Conservation (phyloP, 2,888 invertebrate genomes). For the Tiliacea citrago region DNA sequence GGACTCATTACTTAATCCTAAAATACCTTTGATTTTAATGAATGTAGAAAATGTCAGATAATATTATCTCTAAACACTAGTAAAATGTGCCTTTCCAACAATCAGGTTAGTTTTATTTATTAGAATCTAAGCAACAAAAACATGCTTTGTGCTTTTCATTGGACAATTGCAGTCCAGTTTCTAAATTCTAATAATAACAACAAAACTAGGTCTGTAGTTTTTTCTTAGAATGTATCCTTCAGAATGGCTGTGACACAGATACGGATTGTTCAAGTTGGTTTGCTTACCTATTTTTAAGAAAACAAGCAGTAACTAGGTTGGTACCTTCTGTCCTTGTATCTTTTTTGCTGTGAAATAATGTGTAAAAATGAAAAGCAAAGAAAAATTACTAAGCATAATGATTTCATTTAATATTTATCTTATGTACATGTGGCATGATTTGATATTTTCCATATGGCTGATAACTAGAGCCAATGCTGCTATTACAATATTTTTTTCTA, state of each 20-base stretch:
- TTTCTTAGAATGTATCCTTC: conserved; percentile 69
- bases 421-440: background rate
- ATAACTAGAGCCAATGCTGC: background rate
- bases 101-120: conserved; percentile 37
- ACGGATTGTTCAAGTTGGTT: conserved; percentile 65
- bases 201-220: conserved; percentile 77
- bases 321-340: background rate
- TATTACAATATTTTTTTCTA: background rate
- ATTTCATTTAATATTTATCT: background rate
- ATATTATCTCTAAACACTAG: conserved; percentile 2
- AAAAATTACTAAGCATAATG: background rate
- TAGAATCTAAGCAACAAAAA: conserved; percentile 45
- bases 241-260: conserved; percentile 69
- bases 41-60: background rate
- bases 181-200: conserved; percentile 73
- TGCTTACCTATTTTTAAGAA: conserved; percentile 29
- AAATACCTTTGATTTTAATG: conserved; percentile 7
- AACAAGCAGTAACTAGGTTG: background rate
- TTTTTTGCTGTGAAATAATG: background rate
- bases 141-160: conserved; percentile 62
- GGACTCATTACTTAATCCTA: background rate
- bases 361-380: background rate
- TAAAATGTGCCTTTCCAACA: conserved; percentile 6
- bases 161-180: conserved; percentile 56
- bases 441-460: conserved; percentile 12